Evolutionary conservation across 2,888 invertebrate species (phyloP).

Genomic region (Meghimatium bilineatum): DNA sequence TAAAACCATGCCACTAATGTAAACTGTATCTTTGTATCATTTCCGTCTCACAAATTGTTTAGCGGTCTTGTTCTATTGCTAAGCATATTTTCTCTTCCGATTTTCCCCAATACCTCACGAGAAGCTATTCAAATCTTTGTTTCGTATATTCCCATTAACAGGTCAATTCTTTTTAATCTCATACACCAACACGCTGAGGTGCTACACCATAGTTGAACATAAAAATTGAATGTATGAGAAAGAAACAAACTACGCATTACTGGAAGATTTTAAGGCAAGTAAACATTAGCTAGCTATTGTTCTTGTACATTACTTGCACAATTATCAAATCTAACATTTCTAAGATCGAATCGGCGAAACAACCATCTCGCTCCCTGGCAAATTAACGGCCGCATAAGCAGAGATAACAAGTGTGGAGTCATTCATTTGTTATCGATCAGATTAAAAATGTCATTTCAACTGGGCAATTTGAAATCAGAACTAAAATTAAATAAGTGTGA

Average conservation of each 20-base stretch:
- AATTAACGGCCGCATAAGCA: constrained; percentile 13
- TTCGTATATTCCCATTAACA: not conserved
- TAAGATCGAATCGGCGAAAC: constrained; percentile 3
- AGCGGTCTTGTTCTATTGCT: not conserved
- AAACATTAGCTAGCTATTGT: constrained; percentile 20
- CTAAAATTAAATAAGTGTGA: constrained; percentile 37
- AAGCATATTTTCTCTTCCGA: constrained; percentile 6
- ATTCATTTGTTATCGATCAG: constrained; percentile 28
- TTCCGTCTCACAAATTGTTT: not conserved
- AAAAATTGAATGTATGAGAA: constrained; percentile 7
- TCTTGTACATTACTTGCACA: constrained; percentile 17
- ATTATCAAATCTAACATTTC: constrained; percentile 21
- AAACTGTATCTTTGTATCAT: not conserved
- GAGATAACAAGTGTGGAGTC: constrained; percentile 8
- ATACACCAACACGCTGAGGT: not conserved
- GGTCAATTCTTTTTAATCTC: constrained; percentile 6
- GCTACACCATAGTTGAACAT: constrained; percentile 12
- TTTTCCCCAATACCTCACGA: not conserved
- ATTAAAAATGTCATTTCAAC: constrained; percentile 26
- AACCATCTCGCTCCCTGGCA: constrained; percentile 6
- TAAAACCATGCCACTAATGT: not conserved
- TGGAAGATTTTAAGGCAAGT: constrained; percentile 18
- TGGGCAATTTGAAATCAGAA: constrained; percentile 30
- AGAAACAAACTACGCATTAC: constrained; percentile 26
- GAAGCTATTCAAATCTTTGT: constrained; percentile 19